Base-by-base conservation (phyloP, 2,888 invertebrate species). In the Masnerella sp. region DNA sequence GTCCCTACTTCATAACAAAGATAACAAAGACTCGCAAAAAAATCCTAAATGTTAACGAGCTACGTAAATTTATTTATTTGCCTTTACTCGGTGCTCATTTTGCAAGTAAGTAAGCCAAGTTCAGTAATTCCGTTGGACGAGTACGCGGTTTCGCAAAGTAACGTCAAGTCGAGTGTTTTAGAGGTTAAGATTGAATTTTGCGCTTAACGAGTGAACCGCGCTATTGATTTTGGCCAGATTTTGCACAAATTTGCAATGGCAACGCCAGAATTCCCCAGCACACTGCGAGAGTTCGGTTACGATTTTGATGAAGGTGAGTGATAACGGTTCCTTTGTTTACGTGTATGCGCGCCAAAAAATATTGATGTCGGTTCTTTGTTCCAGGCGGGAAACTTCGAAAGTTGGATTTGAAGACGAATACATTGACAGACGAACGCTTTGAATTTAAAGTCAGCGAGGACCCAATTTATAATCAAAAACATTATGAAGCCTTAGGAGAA, bases 401-500 rank as follows among this genome's bases (percentile, higher is more conserved):
- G 84, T 81, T 92, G 42, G 89, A 90, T 72, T 77, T 85, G 1
- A 84, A 88, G 22, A 90, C 89, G 5, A 91, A 91, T 0, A 82
- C 89, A 32, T 80, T 88, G 3, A 89, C 89, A 1, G 86, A 89
- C 1, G 88, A 91, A 72, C 89, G 90, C 4, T 94, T 92, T 83
- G 89, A 91, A 67, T 94, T 93, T 78, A 90, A 90, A 56, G 89
- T 92, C n/a, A 90, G 89, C 74, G 88, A 90, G 30, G 89, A 92
- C 77, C 89, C 90, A 65, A 87, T 88, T 4, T 91, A 91, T 76
- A 94, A 94, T 82, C 94, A 94, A 82, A 89, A 89, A 42, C 90
- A 91, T 76, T 95, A 95, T 81, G 94, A 94, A 81, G 90, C 91
- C 18, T 83, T 95, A 2, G 94, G 94, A 5, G 90, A 91, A 81